Evolutionary conservation across 2,113 vertebrate genomes (phyloP).

Genomic region (Lynx canadensis): DNA sequence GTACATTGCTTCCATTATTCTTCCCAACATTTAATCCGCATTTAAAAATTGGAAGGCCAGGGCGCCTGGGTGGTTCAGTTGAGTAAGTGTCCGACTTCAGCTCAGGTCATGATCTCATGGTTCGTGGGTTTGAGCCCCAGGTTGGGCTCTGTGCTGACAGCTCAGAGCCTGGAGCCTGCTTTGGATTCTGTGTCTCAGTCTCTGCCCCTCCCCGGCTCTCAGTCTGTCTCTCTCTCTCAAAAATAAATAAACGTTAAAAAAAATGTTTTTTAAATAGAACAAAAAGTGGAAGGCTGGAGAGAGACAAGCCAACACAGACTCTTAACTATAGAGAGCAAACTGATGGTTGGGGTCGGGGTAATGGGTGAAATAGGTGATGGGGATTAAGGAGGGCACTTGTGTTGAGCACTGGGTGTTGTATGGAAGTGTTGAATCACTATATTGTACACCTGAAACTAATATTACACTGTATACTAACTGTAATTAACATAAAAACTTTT

Average conservation of each 20-base stretch:
- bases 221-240: too few relatives aligned
- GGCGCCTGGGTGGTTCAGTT: too few relatives aligned
- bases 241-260: too few relatives aligned
- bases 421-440: neutral
- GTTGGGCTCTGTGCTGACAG: too few relatives aligned
- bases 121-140: too few relatives aligned
- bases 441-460: neutral
- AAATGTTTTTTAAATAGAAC: neutral
- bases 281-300: neutral
- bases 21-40: neutral
- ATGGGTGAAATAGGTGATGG: neutral
- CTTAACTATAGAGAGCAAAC: neutral
- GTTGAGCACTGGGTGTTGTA: neutral
- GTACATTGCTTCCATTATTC: neutral
- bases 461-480: neutral
- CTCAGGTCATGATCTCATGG: too few relatives aligned
- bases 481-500: neutral
- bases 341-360: neutral
- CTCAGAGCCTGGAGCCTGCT: too few relatives aligned
- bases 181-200: too few relatives aligned
- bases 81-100: too few relatives aligned
- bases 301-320: neutral
- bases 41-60: neutral
- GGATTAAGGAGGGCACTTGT: neutral
- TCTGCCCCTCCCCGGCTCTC: too few relatives aligned